These are phyloP conservation scores for Bryconaethiops microstoma DNA, from an alignment of 2,797 vertebrate species.

Conservation along the genomic window DNA sequence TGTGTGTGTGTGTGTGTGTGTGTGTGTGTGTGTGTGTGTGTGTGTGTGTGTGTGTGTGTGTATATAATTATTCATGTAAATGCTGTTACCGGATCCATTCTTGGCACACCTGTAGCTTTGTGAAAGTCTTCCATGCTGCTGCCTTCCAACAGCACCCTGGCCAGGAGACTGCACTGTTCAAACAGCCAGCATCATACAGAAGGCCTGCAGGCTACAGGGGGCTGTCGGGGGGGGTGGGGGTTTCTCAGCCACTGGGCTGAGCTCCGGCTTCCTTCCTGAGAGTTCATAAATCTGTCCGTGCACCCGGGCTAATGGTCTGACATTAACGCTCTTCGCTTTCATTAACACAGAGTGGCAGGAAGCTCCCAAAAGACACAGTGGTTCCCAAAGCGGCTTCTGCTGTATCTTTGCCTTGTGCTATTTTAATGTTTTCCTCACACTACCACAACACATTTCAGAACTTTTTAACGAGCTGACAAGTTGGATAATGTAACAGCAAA, in stretches of 20 bases:
- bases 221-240: not conserved
- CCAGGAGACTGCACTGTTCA: not conserved
- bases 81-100: not conserved
- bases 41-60: too few relatives aligned
- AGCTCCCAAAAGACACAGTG: conserved; percentile 4
- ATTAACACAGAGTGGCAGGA: conserved; percentile 33
- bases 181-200: not conserved
- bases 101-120: conserved; percentile 27
- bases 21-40: too few relatives aligned
- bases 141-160: not conserved
- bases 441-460: not conserved
- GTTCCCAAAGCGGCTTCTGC: not conserved
- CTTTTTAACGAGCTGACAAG: not conserved
- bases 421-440: not conserved
- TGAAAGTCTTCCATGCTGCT: conserved; percentile 1
- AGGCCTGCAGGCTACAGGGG: conserved; percentile 13
- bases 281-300: conserved; percentile 81
- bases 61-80: not conserved
- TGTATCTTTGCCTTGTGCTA: not conserved
- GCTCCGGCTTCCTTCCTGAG: conserved; percentile 77
- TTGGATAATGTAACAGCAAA: not conserved
- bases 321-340: conserved; percentile 77
- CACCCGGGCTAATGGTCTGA: conserved; percentile 67
- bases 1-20: too few relatives aligned
- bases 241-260: conserved; percentile 68